Evolutionary conservation across 1,140 invertebrate genomes (phyloP), one percentile per base, ranked within the genome.

Genomic region (Hermatobates lingyangjiaoensis): DNA sequence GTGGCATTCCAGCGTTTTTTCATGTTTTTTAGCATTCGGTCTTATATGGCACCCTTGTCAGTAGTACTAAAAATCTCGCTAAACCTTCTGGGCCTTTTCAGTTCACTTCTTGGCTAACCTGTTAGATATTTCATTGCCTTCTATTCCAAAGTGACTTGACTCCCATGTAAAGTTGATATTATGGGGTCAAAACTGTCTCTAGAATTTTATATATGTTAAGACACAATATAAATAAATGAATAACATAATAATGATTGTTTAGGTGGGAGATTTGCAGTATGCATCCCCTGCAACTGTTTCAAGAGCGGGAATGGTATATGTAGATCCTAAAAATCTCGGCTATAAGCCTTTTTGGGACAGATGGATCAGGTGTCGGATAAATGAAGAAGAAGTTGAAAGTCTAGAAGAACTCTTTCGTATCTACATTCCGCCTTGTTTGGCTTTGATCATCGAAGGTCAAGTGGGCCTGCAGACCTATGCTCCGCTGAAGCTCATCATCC

Each of bases 221-320:
- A n/a, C n/a, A n/a, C n/a, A n/a, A n/a, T n/a, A n/a, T n/a, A n/a
- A n/a, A n/a, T n/a, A n/a, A n/a, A n/a, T n/a, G n/a, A n/a, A n/a
- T n/a, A n/a, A n/a, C n/a, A n/a, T n/a, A n/a, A n/a, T n/a, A n/a
- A n/a, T n/a, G n/a, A n/a, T n/a, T n/a, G n/a, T 44, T 5, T 20
- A 48, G 47, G 47, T 48, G 12, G 47, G 47, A 48, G 27, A 92
- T 67, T 71, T 94, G 40, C 78, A 81, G 60, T 90, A 87, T 61
- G 88, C 88, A 0, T 92, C 88, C 0, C 89, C 88, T 0, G 86
- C 89, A 1, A 92, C 87, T 0, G 85, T 93, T 0, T 91, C 87
- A 0, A 73, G 88, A 53, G 87, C 86, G 5, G 88, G 88, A 24
- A 90, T 94, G 87, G 86, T 94, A 4, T 95, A 83, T 60, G 86